Evolutionary conservation across 2,797 vertebrate species (phyloP), one percentile per base, ranked within the genome.

Genomic region (Dallia pectoralis): DNA sequence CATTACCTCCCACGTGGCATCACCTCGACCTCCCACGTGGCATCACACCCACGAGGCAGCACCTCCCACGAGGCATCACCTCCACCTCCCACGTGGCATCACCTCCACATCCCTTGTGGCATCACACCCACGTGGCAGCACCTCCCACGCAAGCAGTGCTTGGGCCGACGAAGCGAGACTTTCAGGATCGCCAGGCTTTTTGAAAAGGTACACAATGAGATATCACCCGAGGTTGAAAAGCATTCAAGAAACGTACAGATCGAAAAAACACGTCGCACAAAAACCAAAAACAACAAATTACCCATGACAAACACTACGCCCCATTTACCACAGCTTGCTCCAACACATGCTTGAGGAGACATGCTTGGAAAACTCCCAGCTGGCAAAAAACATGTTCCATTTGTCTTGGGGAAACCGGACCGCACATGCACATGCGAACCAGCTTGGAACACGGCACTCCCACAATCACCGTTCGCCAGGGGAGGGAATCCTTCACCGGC

Each of bases 341-440:
- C 62, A 64, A 64, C 9, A 32, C 27, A 32, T 32, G 29, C 62
- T 32, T 32, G 62, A 64, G 30, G 62, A 64, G 62, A 64, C 61
- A 56, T n/a, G 19, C 53, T 44, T 4, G 22, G 53, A 25, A 59
- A 64, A 64, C 29, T 32, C 30, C 30, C 62, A 64, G 30, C 62
- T 33, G 30, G 14, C 30, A 2, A 18, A 2, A 18, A 29, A 64
- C 27, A 64, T 32, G 29, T 64, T 12, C 53, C 53, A 59, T 59
- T 59, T 59, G 25, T 59, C 53, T 59, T 4, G 53, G 53, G 11
- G 18, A 22, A 27, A 11, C 11, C 9, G 53, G 25, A 7, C 25
- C 53, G 14, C 25, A 59, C 53, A 25, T n/a, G 7, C 1, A 44
- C 12, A 44, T 25, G 12, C 18, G n/a, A 22, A 59, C 53, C 22